Evolutionary conservation across 2,888 invertebrate genomes (phyloP).

Genomic region (Xestia xanthographa): DNA sequence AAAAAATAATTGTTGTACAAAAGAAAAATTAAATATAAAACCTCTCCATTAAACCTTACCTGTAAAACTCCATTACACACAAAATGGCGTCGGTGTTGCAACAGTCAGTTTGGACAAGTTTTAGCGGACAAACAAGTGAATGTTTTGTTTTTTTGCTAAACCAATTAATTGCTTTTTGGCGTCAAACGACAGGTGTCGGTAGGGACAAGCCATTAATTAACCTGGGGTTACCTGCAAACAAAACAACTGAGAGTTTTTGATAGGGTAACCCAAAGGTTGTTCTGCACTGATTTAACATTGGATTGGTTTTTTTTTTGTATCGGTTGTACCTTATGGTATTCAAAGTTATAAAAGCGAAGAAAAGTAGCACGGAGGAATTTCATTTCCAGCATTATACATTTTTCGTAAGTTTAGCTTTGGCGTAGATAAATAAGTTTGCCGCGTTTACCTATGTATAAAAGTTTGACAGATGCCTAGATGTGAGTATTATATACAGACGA

Average conservation of each 20-base stretch:
- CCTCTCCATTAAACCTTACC: background rate
- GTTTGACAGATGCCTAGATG: background rate
- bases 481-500: background rate
- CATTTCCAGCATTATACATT: background rate
- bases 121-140: slow-evolving; percentile 17
- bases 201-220: slow-evolving; percentile 46
- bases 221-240: slow-evolving; percentile 32
- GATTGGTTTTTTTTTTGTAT: background rate
- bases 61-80: slow-evolving; percentile 2
- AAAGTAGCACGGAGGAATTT: background rate
- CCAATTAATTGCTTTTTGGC: slow-evolving; percentile 49
- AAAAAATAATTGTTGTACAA: too few relatives aligned
- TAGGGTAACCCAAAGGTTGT: background rate
- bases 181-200: slow-evolving; percentile 53
- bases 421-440: background rate
- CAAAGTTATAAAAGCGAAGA: background rate
- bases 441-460: background rate
- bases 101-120: slow-evolving; percentile 30
- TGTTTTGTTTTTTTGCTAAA: slow-evolving; percentile 35
- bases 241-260: slow-evolving; percentile 21
- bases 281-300: slow-evolving; percentile 8
- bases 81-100: slow-evolving; percentile 27
- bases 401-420: background rate
- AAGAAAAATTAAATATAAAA: slow-evolving; percentile 8
- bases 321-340: background rate